Evolutionary conservation across 2,113 vertebrate genomes (phyloP).

Genomic region (Colaptes auratus): DNA sequence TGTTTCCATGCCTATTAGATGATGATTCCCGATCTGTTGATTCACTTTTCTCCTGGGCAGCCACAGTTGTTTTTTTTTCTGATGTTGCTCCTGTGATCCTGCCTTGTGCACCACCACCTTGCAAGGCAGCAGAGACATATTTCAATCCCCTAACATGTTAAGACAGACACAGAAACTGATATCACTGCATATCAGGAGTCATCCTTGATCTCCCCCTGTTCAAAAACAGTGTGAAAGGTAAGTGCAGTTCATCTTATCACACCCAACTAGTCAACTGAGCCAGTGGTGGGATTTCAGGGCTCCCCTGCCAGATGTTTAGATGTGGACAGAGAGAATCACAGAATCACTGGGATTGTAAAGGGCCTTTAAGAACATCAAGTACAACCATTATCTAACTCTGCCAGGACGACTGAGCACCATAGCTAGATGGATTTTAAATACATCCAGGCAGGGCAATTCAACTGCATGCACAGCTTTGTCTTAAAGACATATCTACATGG

Average conservation of each 20-base stretch:
- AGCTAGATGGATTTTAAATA: too few species aligned
- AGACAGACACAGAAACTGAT: neutral
- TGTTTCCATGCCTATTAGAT: neutral
- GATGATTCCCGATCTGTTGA: accelerated
- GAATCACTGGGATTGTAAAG: too few species aligned
- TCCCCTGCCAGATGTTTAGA: neutral
- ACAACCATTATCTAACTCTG: too few species aligned
- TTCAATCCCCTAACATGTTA: neutral
- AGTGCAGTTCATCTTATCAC: neutral
- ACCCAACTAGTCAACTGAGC: neutral
- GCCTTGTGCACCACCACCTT: too few species aligned
- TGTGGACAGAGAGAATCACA: too few species aligned
- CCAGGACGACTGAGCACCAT: too few species aligned
- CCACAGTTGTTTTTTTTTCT: neutral
- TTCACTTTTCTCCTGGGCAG: neutral
- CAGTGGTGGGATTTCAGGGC: accelerated
- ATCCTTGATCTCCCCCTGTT: neutral
- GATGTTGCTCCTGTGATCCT: neutral
- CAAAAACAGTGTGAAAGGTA: neutral
- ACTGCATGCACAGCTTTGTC: neutral
- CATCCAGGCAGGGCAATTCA: too few species aligned
- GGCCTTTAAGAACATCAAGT: too few species aligned
- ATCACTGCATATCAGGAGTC: neutral
- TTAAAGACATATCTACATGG: accelerated
- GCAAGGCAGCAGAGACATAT: neutral